Conservation (phyloP, 53 echinoderm and acorn worm genomes). For the Patiria pectinifera region DNA sequence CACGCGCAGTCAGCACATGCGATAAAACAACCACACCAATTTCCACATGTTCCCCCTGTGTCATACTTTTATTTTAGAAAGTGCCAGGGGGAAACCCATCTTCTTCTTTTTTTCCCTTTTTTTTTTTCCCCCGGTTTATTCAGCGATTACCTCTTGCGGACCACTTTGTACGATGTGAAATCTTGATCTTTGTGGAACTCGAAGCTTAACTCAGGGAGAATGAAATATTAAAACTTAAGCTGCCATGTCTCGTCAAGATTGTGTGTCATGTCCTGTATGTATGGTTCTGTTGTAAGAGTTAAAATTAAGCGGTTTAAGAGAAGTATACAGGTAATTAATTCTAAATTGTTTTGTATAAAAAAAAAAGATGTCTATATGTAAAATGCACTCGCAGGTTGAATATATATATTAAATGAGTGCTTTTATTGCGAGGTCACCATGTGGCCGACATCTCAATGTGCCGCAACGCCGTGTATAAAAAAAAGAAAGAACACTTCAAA, state of each 20-base stretch:
- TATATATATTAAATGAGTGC: constrained; percentile 67
- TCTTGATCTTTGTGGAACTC: constrained; percentile 38
- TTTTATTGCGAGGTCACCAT: constrained; percentile 25
- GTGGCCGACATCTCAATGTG: constrained; percentile 24
- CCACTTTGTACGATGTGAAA: constrained; percentile 39
- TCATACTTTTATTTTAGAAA: neutral
- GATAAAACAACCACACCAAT: constrained; percentile 48
- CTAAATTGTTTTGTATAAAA: constrained; percentile 60
- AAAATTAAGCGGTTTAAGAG: constrained; percentile 19
- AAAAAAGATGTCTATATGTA: constrained; percentile 57
- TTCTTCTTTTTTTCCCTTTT: neutral
- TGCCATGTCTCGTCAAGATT: constrained; percentile 53
- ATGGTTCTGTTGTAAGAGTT: constrained; percentile 52
- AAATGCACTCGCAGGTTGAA: constrained; percentile 54
- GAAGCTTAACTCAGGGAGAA: constrained; percentile 60
- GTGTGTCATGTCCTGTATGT: constrained; percentile 58
- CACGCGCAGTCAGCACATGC: constrained; percentile 93
- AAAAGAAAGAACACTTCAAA: neutral
- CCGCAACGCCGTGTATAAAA: constrained; percentile 10
- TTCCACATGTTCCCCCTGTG: neutral
- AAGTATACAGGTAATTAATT: constrained; percentile 58
- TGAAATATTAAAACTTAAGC: constrained; percentile 64
- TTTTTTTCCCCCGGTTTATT: constrained; percentile 19
- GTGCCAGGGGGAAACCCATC: constrained; percentile 15
- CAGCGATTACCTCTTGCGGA: constrained; percentile 44